Percentiles rank a stretch among this genome's conserved stretches.
Evolutionary conservation across 92 coral and sea anemone species (phyloP).

Genomic region (Phenganax marumi): DNA sequence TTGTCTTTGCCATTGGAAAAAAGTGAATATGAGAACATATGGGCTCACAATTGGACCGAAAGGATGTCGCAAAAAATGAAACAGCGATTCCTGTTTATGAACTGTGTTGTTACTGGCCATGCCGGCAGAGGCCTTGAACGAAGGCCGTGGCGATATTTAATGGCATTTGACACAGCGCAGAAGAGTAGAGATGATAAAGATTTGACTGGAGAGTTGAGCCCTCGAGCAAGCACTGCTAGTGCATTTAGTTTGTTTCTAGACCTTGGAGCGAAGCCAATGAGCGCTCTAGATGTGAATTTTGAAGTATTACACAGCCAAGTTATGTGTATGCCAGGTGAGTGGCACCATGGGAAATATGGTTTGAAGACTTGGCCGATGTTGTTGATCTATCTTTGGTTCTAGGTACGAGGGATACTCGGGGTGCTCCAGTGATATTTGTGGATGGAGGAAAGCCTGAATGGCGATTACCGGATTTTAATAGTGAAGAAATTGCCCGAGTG

Average conservation of each 20-base stretch:
- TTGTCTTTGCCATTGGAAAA: constrained; percentile 74
- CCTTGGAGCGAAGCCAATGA: constrained; percentile 67
- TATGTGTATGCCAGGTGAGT: constrained; percentile 85
- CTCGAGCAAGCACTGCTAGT: constrained; percentile 25
- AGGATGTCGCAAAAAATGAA: constrained; percentile 71
- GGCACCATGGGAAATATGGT: neutral
- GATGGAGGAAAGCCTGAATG: constrained; percentile 82
- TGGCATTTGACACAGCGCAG: constrained; percentile 52
- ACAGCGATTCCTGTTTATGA: constrained; percentile 85
- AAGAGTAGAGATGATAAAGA: neutral
- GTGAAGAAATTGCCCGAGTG: constrained; percentile 81
- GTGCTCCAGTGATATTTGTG: constrained; percentile 73
- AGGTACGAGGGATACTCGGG: constrained; percentile 81
- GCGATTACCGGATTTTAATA: constrained; percentile 68
- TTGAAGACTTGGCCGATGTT: neutral
- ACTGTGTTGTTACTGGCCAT: constrained; percentile 77
- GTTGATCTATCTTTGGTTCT: neutral
- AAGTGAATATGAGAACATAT: constrained; percentile 71
- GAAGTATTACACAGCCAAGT: constrained; percentile 93
- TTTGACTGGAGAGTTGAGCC: constrained; percentile 8
- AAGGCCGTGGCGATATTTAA: constrained; percentile 93
- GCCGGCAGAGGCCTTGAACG: constrained; percentile 70
- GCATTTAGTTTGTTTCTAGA: constrained; percentile 33
- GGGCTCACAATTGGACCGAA: constrained; percentile 85
- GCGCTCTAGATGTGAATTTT: constrained; percentile 86